Percentiles rank a stretch among this genome's conserved stretches.
These are phyloP conservation scores for Pteromalus puparum DNA, from an alignment of 1,140 invertebrate genomes.

Conservation along the genomic window DNA sequence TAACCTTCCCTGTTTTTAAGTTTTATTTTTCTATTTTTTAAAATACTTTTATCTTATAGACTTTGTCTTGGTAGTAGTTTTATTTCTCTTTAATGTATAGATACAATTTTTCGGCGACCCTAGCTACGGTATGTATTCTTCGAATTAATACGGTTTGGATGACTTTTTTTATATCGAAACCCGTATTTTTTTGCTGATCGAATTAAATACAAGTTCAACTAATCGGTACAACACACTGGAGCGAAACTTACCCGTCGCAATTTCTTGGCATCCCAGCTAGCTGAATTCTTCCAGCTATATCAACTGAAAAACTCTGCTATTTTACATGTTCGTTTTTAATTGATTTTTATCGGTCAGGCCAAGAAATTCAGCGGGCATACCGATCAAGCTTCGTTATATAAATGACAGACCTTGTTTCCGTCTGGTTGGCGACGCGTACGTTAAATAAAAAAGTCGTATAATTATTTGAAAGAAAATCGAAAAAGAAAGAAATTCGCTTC, in stretches of 20 bases:
- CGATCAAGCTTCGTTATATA: neutral
- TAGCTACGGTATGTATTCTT: neutral
- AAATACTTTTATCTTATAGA: neutral
- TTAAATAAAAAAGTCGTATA: neutral
- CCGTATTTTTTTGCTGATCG: neutral
- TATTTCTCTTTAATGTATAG: neutral
- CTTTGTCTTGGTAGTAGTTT: neutral
- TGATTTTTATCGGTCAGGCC: no score
- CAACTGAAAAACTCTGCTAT: no score
- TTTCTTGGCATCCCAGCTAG: no score
- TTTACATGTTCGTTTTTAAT: no score
- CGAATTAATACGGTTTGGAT: neutral
- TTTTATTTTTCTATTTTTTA: neutral
- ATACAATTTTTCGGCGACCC: neutral
- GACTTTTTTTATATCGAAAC: neutral
- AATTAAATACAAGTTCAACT: neutral
- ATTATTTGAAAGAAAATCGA: neutral
- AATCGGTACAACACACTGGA: conserved; percentile 23
- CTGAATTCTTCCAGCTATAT: no score
- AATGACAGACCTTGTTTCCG: neutral
- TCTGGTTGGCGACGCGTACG: neutral
- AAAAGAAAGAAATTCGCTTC: neutral
- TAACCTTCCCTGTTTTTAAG: conserved; percentile 25
- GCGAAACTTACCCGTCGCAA: conserved; percentile 18
- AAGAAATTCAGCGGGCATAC: no score